phyloP scores from a whole-genome alignment of 2,888 invertebrate species.

The Euplagia quadripunctaria region DNA sequence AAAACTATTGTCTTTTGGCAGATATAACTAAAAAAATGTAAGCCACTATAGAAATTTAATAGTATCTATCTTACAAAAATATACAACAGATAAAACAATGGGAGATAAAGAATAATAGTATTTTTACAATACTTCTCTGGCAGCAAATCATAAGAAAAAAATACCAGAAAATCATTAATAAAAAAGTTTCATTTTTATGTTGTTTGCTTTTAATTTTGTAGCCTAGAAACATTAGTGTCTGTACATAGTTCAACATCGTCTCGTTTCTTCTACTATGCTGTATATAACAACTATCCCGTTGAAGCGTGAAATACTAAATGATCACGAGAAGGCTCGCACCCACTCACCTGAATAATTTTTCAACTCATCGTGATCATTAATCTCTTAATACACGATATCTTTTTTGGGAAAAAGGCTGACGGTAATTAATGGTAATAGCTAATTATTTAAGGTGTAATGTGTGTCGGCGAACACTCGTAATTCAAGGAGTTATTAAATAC shows the following conservation, averaged over 20 bases:
- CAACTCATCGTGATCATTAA: constrained; percentile 17
- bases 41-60: not conserved
- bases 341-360: constrained; percentile 14
- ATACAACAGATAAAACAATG: too few species aligned
- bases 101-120: too few species aligned
- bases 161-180: too few species aligned
- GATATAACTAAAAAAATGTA: not conserved
- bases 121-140: too few species aligned
- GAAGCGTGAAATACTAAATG: not conserved
- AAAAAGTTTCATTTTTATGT: too few species aligned
- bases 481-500: not conserved
- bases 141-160: too few species aligned
- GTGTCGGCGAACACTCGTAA: not conserved
- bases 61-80: not conserved
- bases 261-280: not conserved
- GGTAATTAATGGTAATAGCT: constrained; percentile 7
- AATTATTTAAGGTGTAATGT: not conserved
- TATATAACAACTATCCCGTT: not conserved
- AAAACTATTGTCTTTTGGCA: not conserved
- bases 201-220: too few species aligned
- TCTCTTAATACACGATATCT: constrained; percentile 18
- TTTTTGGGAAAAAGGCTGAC: constrained; percentile 11
- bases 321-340: constrained; percentile 5
- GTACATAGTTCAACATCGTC: not conserved
- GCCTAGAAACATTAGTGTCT: too few species aligned